Evolutionary conservation across 2,888 invertebrate genomes (phyloP).

Genomic region (Drosophila neonasuta): DNA sequence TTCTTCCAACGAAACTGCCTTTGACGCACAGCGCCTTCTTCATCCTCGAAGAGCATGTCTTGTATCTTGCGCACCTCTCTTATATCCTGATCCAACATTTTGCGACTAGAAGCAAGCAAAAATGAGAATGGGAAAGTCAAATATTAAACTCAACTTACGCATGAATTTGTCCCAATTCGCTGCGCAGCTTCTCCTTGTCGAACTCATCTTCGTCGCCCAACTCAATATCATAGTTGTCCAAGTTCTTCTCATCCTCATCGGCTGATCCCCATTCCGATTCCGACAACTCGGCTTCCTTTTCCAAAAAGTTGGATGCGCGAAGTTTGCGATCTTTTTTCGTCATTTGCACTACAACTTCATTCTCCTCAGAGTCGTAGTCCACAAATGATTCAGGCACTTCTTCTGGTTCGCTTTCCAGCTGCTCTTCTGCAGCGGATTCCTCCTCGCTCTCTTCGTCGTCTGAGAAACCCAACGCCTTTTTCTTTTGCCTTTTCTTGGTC

Average conservation of each 20-base stretch:
- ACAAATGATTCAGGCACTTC: slow-evolving; percentile 83
- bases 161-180: slow-evolving; percentile 93
- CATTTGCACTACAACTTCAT: slow-evolving; percentile 85
- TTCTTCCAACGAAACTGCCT: slow-evolving; percentile 94
- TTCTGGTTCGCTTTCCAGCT: slow-evolving; percentile 69
- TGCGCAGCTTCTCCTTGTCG: slow-evolving; percentile 89
- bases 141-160: slow-evolving; percentile 84
- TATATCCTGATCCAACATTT: slow-evolving; percentile 93
- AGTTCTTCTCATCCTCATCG: slow-evolving; percentile 91
- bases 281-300: slow-evolving; percentile 95
- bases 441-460: slow-evolving; percentile 79
- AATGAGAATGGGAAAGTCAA: background rate
- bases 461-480: slow-evolving; percentile 80
- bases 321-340: slow-evolving; percentile 79
- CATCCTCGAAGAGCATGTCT: slow-evolving; percentile 94
- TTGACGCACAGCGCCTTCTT: slow-evolving; percentile 89
- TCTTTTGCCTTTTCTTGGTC: slow-evolving; percentile 76
- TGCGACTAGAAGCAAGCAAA: slow-evolving; percentile 84
- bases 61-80: slow-evolving; percentile 91
- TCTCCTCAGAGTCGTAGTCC: slow-evolving; percentile 93
- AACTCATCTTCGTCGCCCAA: slow-evolving; percentile 92
- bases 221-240: slow-evolving; percentile 92
- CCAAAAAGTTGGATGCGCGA: slow-evolving; percentile 89
- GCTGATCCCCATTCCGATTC: slow-evolving; percentile 95
- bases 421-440: slow-evolving; percentile 56